These are phyloP conservation scores for Sphaeridia pumilis DNA, from an alignment of 2,888 invertebrate species.

Conservation along the genomic window DNA sequence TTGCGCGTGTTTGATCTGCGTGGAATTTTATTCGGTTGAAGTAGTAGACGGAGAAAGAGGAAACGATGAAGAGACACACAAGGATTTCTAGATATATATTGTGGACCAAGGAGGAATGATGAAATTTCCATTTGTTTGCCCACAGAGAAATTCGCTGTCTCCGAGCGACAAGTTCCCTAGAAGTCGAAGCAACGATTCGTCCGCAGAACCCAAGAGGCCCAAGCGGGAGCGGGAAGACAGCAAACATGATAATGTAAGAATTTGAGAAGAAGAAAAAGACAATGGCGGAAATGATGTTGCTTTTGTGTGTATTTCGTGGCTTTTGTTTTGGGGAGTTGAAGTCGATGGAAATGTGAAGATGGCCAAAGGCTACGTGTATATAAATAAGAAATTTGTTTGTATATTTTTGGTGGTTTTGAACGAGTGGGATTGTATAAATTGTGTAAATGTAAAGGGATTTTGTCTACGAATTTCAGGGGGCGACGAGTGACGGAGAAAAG, in stretches of 20 bases:
- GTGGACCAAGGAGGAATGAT: too few species aligned
- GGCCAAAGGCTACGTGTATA: background rate
- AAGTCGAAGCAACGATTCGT: conserved; percentile 53
- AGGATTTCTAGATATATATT: too few species aligned
- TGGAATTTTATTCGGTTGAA: conserved; percentile 11
- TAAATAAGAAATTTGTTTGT: too few species aligned
- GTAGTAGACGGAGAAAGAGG: conserved; percentile 6
- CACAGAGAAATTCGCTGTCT: conserved; percentile 72
- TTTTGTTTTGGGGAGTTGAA: background rate
- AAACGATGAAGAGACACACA: too few species aligned
- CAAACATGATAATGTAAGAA: background rate
- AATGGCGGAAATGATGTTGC: too few species aligned
- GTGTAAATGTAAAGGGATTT: too few species aligned
- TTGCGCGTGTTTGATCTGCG: too few species aligned
- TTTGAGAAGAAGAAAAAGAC: background rate
- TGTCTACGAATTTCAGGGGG: too few species aligned
- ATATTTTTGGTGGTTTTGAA: too few species aligned
- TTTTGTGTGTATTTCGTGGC: background rate
- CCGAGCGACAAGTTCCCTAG: conserved; percentile 75
- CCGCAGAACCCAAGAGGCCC: conserved; percentile 52
- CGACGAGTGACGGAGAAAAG: conserved; percentile 92
- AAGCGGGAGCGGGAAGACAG: conserved; percentile 46
- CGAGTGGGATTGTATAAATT: too few species aligned
- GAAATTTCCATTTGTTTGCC: conserved; percentile 37
- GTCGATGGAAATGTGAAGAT: background rate